Evolutionary conservation across 2,113 vertebrate genomes (phyloP), one percentile per base, ranked within the genome.

Genomic region (Paradisaea rubra): DNA sequence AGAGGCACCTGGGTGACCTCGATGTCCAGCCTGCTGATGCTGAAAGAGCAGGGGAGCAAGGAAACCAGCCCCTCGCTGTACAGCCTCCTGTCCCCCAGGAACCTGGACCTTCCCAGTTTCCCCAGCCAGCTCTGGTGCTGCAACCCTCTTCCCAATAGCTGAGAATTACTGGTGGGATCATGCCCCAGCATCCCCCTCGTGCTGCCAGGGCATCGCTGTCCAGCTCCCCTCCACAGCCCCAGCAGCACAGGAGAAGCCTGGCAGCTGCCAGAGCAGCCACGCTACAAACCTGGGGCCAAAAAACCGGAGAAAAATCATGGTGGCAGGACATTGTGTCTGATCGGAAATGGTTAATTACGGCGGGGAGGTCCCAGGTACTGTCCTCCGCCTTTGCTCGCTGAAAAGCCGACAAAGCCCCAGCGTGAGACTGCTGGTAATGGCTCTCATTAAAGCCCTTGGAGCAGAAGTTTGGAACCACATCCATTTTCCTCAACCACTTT

Each of bases 371-470:
- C 53, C 33, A 2, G 8, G 21, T 39, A 9, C 45, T 33, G 31
- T 25, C 22, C 53, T 83, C 22, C 1, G 3, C 33, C 50, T 50
- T 80, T 52, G 21, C 47, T 79, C 23, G 24, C 61, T 86, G 83
- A 47, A 66, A 71, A 88, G 79, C 50, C 31, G 14, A 60, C 86
- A 86, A 88, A 92, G 41, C 27, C 81, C 63, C 87, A 87, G 81
- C 4, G 1, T 74, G 81, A n/a, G 30, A 21, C 56, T 10, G 7
- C 60, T 81, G 68, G 50, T 81, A 91, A 89, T 89, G 73, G 78
- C 73, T 93, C 28, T 89, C 61, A 71, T 81, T 94, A 93, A 81
- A 93, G 81, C 78, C 35, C 10, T 66, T 77, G 61, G 94, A 91
- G 73, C 50, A 84, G 84, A 56, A 95, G 77, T 45, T 13, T 65